These are phyloP conservation scores for Amblyopsis hoosieri DNA, from an alignment of 2,797 vertebrate genomes.

Conservation along the genomic window DNA sequence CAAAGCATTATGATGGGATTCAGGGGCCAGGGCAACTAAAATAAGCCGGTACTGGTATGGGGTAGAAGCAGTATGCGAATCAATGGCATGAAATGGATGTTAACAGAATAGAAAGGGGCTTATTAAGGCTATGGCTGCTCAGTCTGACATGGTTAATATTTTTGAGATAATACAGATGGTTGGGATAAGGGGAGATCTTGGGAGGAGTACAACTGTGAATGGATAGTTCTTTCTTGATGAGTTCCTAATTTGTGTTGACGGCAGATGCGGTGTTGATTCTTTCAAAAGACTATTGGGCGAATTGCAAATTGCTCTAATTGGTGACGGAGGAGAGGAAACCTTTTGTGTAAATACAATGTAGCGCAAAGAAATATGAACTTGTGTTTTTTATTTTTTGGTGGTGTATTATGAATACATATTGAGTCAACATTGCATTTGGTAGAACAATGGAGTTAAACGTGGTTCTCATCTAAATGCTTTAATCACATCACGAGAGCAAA, in stretches of 20 bases:
- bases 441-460: not conserved
- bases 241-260: constrained; percentile 73
- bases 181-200: constrained; percentile 49
- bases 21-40: constrained; percentile 48
- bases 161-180: constrained; percentile 72
- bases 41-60: constrained; percentile 51
- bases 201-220: constrained; percentile 63
- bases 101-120: constrained; percentile 29
- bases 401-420: constrained; percentile 24
- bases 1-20: constrained; percentile 53
- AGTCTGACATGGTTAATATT: constrained; percentile 68
- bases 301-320: constrained; percentile 55
- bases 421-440: constrained; percentile 6
- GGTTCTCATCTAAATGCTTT: too few relatives aligned
- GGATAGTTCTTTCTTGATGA: constrained; percentile 68
- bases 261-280: constrained; percentile 50
- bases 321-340: constrained; percentile 49
- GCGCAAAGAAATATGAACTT: constrained; percentile 1
- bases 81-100: too few relatives aligned
- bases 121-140: constrained; percentile 52
- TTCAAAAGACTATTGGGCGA: constrained; percentile 40
- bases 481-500: constrained; percentile 7
- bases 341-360: constrained; percentile 50
- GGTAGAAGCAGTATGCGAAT: constrained; percentile 22
- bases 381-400: constrained; percentile 37